phyloP scores from a whole-genome alignment of 2,797 vertebrate genomes.

The Acanthornis magna region DNA sequence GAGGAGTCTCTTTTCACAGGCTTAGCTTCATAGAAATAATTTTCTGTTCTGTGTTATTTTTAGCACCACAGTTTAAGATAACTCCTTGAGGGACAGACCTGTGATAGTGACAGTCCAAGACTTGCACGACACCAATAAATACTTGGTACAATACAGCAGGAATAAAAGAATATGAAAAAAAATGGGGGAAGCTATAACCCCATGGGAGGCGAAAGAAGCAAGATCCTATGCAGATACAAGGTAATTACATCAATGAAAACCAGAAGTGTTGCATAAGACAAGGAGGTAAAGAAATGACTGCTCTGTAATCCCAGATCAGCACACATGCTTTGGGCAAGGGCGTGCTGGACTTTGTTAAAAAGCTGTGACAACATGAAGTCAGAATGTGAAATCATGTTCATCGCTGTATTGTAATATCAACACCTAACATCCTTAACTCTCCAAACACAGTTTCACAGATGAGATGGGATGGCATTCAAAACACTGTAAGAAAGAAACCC shows the following conservation, averaged over 20 bases:
- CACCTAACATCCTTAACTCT: neutral
- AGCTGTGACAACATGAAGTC: neutral
- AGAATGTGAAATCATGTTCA: neutral
- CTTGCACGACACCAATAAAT: neutral
- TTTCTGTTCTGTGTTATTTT: neutral
- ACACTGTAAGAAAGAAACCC: neutral
- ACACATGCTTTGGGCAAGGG: neutral
- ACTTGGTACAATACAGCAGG: neutral
- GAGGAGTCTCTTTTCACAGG: neutral
- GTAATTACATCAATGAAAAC: neutral
- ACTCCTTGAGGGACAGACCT: neutral
- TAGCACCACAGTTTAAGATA: neutral
- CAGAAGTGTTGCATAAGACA: neutral
- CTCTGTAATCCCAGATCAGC: neutral
- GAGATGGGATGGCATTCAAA: neutral
- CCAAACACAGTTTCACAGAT: neutral
- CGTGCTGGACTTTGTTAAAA: neutral
- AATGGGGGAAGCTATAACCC: neutral
- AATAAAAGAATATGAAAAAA: neutral
- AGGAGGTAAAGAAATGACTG: neutral
- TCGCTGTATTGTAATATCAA: neutral
- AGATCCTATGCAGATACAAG: neutral
- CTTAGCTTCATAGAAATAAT: neutral
- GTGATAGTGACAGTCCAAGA: neutral
- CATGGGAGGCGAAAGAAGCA: neutral